Evolutionary conservation across 1,140 invertebrate genomes (phyloP).

Genomic region (Trichogramma pretiosum): DNA sequence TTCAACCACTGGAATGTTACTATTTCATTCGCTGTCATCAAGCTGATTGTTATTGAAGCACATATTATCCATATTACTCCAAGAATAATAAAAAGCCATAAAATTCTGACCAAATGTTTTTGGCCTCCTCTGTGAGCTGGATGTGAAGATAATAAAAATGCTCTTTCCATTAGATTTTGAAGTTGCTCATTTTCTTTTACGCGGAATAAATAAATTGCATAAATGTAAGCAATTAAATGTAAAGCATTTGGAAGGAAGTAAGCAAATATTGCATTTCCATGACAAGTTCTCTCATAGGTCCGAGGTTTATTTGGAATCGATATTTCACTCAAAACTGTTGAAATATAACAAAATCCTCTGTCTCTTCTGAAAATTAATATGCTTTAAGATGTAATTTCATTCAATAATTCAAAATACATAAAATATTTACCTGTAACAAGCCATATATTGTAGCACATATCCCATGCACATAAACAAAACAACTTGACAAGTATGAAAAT

Average conservation of each 20-base stretch:
- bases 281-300: conserved; percentile 53
- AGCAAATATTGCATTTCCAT: conserved; percentile 62
- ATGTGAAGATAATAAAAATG: conserved; percentile 61
- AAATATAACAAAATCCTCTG: conserved; percentile 61
- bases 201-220: conserved; percentile 69
- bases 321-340: conserved; percentile 35
- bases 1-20: conserved; percentile 58
- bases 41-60: conserved; percentile 55
- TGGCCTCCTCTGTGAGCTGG: conserved; percentile 57
- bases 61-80: conserved; percentile 59
- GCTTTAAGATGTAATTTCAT: too few species aligned
- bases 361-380: conserved; percentile 50
- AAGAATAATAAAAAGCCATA: conserved; percentile 63
- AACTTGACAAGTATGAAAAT: conserved; percentile 60
- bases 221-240: conserved; percentile 67
- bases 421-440: conserved; percentile 50
- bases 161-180: conserved; percentile 82
- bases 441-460: conserved; percentile 66
- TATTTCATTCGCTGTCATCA: conserved; percentile 55
- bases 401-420: conserved; percentile 3
- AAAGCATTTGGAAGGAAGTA: conserved; percentile 71
- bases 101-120: conserved; percentile 53
- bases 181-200: conserved; percentile 78
- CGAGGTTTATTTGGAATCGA: conserved; percentile 27
- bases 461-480: conserved; percentile 57